Base-by-base conservation (phyloP, 1,140 invertebrate species). In the Protaetia brevitarsis region DNA sequence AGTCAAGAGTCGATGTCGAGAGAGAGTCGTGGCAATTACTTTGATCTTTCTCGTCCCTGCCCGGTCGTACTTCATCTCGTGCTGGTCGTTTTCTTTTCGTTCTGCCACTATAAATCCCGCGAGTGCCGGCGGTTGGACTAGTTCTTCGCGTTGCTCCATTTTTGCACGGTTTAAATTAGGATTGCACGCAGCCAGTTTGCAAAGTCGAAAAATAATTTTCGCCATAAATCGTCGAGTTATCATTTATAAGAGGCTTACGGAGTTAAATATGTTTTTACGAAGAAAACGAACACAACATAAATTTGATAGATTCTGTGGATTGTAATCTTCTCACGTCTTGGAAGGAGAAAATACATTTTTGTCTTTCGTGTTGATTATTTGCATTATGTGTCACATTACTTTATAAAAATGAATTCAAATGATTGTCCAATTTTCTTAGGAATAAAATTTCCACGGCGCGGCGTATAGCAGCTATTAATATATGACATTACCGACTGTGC, bases 161-260 rank as follows among this genome's bases (percentile, higher is more conserved):
- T 51, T 51, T 51, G 41, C 41, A 23, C 41, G 41, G 26, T 51
- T 51, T 51, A 51, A 51, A 51, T 51, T 51, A 51, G 41, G 41
- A 51, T 51, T 23, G 41, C 21, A 51, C 41, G 41, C 26, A 51
- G 41, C 21, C 41, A 19, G 41, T 51, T 51, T 51, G n/a, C 26
- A 51, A 8, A 34, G 8, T 11, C 1, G 8, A n/a, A 34, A 34
- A 23, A 23, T 23, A 19, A 51, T 23, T n/a, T n/a, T 1, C 3
- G 41, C 7, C 8, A 51, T 19, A 45, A 51, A 51, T 16, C 19
- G 41, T 51, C 19, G 19, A 37, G 34, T 37, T 5, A 37, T 37
- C 34, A 23, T 51, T 51, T 51, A 19, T 19, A 51, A 51, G 41
- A 19, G n/a, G 16, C 41, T 51, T 51, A 51, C 7, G 19, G n/a